Base-by-base conservation (phyloP, 2,113 vertebrate species). In the Chloebia gouldiae region DNA sequence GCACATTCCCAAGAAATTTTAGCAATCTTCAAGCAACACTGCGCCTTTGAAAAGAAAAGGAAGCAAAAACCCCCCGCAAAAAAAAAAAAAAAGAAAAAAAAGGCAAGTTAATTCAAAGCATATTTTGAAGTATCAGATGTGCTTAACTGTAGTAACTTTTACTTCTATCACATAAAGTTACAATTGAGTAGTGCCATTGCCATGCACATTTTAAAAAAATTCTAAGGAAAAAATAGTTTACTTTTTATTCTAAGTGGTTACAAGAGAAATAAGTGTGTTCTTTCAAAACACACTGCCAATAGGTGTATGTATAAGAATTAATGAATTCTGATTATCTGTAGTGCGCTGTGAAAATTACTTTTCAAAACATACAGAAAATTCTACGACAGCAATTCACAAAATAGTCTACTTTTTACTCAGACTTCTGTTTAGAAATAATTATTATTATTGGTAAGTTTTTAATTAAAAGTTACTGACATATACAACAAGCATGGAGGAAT, bases 1-100 rank as follows among this genome's bases (percentile, higher is more conserved):
- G 80, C 61, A 81, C 78, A 90, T 95, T 97, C 85, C 83, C 75
- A 80, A 94, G 92, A 92, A 96, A 95, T 93, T 88, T 83, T 94
- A 92, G 72, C 89, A 85, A 93, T 95, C 88, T 94, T 96, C 69
- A 93, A 93, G 93, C 51, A 96, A 47, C 21, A 49, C 71, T 65
- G 10, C 22, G n/a, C n/a, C 88, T 96, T 96, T 97, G 87, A 95
- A 97, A 91, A 92, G 51, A 61, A 93, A 86, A 92, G 72, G 73
- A 96, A 92, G 63, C 8, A 94, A 96, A 79, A 88, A 39, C 3
- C 63, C 35, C 42, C 31, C 65, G 44, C 8, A 78, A 87, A 23
- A 84, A 42, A 49, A 45, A 35, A 65, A 40, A 54, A 59, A 47
- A 39, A 39, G 10, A 40, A 40, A 69, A 61, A 65, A 28, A 39